Evolutionary conservation across 2,888 invertebrate species (phyloP), one percentile per base, ranked within the genome.

Genomic region (Temnothorax rugatulus): DNA sequence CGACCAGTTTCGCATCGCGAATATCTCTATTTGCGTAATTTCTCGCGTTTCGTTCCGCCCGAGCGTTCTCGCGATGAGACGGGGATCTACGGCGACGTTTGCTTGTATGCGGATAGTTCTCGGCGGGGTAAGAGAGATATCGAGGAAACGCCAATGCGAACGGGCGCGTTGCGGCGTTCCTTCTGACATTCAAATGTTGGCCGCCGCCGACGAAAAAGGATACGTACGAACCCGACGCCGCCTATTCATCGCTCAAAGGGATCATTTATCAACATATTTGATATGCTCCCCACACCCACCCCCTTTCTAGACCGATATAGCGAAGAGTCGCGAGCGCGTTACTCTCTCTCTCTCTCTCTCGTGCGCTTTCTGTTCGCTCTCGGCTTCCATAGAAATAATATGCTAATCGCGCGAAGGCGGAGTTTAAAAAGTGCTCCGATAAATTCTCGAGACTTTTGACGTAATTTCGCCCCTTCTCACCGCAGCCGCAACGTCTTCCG

Each of bases 211-310:
- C 88, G 91, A 90, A 91, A 92, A 92, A 91, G 92, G 91, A 91
- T 91, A 89, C 87, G 87, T 87, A 85, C 77, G 76, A 61, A 87
- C 76, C 87, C 91, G 91, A 91, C 90, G 91, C 91, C 92, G 89
- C 87, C 92, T 92, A 93, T 93, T 93, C 92, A 91, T 93, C 91
- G 92, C 93, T 94, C 94, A 94, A 93, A 94, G 94, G 93, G 91
- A 95, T 94, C 94, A 94, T 95, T 95, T 94, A 95, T 95, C 94
- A 94, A 94, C 94, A 94, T 94, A 94, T 94, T 94, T 94, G 94
- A 94, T 94, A 93, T 93, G 94, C 93, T 93, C 91, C 79, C 90
- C 89, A 91, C 91, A 68, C 52, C 13, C 25, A 38, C 25, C 25
- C 25, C 86, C 90, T 88, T 90, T 89, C 89, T 87, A 89, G 82